phyloP scores from a whole-genome alignment of 2,797 vertebrate genomes.

The Peromyscus nudipes region DNA sequence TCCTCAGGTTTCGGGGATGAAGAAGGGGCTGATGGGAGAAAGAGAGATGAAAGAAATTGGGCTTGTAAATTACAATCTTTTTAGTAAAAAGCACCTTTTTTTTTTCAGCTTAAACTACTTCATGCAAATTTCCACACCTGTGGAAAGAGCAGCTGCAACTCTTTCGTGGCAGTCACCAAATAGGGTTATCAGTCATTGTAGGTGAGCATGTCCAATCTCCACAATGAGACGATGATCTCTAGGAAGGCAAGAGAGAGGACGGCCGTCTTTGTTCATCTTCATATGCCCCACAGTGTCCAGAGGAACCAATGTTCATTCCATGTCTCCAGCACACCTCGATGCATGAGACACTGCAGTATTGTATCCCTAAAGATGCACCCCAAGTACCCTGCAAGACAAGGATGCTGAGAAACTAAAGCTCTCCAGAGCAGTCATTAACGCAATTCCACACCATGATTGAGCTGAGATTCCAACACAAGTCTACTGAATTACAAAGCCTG shows the following conservation, averaged over 20 bases:
- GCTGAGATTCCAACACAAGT: neutral
- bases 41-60: slow-evolving; percentile 29
- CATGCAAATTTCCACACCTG: neutral
- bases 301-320: neutral
- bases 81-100: slow-evolving; percentile 6
- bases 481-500: neutral
- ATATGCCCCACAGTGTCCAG: neutral
- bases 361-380: neutral
- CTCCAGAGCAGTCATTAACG: neutral
- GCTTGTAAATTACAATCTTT: slow-evolving; percentile 46
- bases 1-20: neutral
- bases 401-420: neutral
- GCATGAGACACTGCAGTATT: neutral
- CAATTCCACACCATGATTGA: neutral
- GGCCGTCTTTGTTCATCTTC: neutral
- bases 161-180: neutral
- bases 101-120: slow-evolving; percentile 30
- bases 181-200: neutral
- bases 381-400: neutral
- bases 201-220: neutral
- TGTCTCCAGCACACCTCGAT: neutral
- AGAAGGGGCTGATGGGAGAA: neutral
- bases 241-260: neutral
- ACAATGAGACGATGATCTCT: neutral
- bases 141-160: neutral